These are phyloP conservation scores for Bombus pascuorum DNA, from an alignment of 1,140 invertebrate genomes.

Conservation along the genomic window DNA sequence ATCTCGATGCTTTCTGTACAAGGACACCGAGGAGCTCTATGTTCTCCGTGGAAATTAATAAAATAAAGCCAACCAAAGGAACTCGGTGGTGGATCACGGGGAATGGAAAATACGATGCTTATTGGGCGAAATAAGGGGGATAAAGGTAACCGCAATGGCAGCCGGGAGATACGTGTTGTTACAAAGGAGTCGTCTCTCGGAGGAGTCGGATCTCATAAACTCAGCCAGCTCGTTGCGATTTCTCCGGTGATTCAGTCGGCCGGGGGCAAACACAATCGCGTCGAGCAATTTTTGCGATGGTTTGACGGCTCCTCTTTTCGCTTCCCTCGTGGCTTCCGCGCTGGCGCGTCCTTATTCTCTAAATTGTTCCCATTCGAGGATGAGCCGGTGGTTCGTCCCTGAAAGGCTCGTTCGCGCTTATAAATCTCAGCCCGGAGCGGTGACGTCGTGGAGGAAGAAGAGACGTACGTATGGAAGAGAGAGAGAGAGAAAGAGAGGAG, in stretches of 20 bases:
- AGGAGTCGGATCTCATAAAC: constrained; percentile 45
- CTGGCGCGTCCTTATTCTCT: constrained; percentile 68
- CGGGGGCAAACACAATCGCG: constrained; percentile 41
- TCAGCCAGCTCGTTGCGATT: constrained; percentile 19
- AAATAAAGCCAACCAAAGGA: background rate
- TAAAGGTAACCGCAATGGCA: constrained; percentile 23
- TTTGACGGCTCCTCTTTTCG: constrained; percentile 21
- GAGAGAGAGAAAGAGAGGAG: constrained; percentile 35
- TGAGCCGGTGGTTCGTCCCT: constrained; percentile 70
- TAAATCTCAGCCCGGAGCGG: constrained; percentile 75
- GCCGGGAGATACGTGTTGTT: constrained; percentile 32
- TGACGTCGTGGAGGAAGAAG: constrained; percentile 34
- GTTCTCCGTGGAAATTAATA: constrained; percentile 22
- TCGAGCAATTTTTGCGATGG: constrained; percentile 54
- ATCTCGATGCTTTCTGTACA: background rate
- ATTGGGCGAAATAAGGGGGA: constrained; percentile 22
- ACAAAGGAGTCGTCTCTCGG: constrained; percentile 31
- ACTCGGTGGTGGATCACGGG: background rate
- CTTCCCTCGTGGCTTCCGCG: constrained; percentile 47
- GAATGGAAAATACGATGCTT: constrained; percentile 18
- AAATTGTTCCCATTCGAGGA: constrained; percentile 79
- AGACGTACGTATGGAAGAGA: constrained; percentile 30
- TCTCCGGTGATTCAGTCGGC: constrained; percentile 25
- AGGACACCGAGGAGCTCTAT: background rate
- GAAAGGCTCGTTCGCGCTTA: constrained; percentile 77